phyloP scores from a whole-genome alignment of 2,797 vertebrate genomes.

The Peromyscus aztecus region DNA sequence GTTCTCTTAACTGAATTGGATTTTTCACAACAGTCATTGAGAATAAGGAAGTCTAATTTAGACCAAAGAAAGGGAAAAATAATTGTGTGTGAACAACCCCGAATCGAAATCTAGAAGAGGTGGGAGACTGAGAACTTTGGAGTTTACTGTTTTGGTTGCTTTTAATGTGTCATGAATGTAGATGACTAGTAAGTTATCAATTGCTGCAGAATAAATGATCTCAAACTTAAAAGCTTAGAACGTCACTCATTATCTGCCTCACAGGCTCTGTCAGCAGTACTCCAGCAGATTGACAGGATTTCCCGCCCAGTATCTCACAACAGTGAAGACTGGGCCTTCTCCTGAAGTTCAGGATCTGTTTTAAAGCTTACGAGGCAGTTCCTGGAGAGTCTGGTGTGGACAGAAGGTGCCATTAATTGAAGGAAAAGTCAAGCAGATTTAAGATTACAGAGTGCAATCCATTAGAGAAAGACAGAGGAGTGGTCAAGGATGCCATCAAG shows the following conservation, averaged over 20 bases:
- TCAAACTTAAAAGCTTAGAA: neutral
- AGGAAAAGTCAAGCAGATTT: neutral
- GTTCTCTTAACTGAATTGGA: neutral
- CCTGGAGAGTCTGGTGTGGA: neutral
- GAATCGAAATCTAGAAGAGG: neutral
- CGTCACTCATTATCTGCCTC: neutral
- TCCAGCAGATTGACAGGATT: neutral
- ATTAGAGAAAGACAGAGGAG: neutral
- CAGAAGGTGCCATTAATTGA: neutral
- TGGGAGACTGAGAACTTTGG: neutral
- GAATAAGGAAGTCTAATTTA: neutral
- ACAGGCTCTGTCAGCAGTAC: neutral
- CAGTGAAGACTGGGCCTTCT: neutral
- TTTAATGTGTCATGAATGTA: neutral
- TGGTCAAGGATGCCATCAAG: neutral
- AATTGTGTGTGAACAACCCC: neutral
- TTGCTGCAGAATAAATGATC: neutral
- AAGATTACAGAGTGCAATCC: neutral
- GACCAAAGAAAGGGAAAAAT: neutral
- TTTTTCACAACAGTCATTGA: neutral
- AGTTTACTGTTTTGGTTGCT: neutral
- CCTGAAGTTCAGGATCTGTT: neutral
- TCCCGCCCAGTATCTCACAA: neutral
- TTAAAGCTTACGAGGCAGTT: neutral
- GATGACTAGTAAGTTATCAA: neutral